A percentile compares a stretch with the other conserved stretches of the same genome.
Evolutionary conservation across 1,140 invertebrate species (phyloP).

Genomic region (Aphelinus atriplicis): DNA sequence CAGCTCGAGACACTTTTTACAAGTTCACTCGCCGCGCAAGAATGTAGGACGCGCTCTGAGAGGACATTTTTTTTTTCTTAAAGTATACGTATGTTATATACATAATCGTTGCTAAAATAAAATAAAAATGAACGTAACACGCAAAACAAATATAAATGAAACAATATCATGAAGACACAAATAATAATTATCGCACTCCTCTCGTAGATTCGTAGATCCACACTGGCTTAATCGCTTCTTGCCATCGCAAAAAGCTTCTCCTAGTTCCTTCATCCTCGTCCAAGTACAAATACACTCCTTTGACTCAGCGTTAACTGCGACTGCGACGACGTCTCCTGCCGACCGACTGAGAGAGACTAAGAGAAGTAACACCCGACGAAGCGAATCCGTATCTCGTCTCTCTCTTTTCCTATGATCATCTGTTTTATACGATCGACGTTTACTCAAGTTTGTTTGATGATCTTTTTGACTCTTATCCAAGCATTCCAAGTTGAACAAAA

Average conservation of each 20-base stretch:
- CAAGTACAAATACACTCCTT: slow-evolving; percentile 33
- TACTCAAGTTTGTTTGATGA: too few species aligned
- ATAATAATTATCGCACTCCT: slow-evolving; percentile 37
- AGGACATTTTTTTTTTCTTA: neutral
- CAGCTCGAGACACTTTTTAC: too few species aligned
- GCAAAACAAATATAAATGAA: slow-evolving; percentile 3
- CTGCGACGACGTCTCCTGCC: slow-evolving; percentile 25
- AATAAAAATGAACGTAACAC: slow-evolving; percentile 20
- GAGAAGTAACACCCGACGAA: slow-evolving; percentile 4
- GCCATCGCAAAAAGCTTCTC: slow-evolving; percentile 44
- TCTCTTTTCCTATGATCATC: slow-evolving; percentile 22
- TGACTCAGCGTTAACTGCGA: slow-evolving; percentile 27
- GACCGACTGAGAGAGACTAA: neutral
- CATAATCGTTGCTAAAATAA: slow-evolving; percentile 17
- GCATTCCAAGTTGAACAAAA: too few species aligned
- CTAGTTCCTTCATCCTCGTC: slow-evolving; percentile 39
- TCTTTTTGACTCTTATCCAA: too few species aligned
- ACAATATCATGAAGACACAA: slow-evolving; percentile 4
- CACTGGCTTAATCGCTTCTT: slow-evolving; percentile 42
- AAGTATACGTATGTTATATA: too few species aligned
- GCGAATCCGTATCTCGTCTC: slow-evolving; percentile 19
- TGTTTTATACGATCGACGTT: slow-evolving; percentile 18
- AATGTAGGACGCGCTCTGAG: slow-evolving; percentile 10
- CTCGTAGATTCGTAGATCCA: slow-evolving; percentile 40
- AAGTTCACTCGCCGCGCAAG: neutral